phyloP scores from a whole-genome alignment of 2,888 invertebrate genomes.

The Rhingia rostrata region DNA sequence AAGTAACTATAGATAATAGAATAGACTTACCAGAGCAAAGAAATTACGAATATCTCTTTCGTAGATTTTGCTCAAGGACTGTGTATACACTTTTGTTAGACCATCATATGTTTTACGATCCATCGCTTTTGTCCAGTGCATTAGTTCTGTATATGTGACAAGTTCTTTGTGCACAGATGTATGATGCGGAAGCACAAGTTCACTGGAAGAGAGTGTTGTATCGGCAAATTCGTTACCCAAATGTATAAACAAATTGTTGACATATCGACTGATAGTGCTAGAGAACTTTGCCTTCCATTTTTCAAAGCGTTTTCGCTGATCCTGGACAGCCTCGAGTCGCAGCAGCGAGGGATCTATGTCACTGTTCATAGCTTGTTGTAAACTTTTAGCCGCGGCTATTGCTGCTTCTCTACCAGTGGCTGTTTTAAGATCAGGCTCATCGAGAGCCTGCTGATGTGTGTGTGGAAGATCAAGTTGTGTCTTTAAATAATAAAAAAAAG shows the following conservation, averaged over 20 bases:
- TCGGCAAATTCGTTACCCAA: constrained; percentile 91
- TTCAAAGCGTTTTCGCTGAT: constrained; percentile 90
- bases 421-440: constrained; percentile 89
- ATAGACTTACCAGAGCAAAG: constrained; percentile 78
- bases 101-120: constrained; percentile 92
- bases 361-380: constrained; percentile 89
- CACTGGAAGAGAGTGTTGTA: constrained; percentile 80
- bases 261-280: constrained; percentile 92
- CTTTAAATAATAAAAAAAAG: constrained; percentile 80
- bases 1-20: background rate
- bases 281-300: constrained; percentile 91
- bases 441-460: constrained; percentile 87
- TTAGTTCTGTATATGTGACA: constrained; percentile 92
- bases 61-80: constrained; percentile 93
- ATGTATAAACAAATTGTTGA: constrained; percentile 97
- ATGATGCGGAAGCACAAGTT: constrained; percentile 89
- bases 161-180: constrained; percentile 93
- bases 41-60: constrained; percentile 89
- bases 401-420: constrained; percentile 86
- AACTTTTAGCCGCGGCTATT: constrained; percentile 88
- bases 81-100: constrained; percentile 91
- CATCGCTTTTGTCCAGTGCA: constrained; percentile 95
- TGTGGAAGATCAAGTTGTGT: constrained; percentile 88
- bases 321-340: constrained; percentile 89
- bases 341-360: constrained; percentile 86